Evolutionary conservation across 1,140 invertebrate genomes (phyloP).

Genomic region (Cherax quadricarinatus): DNA sequence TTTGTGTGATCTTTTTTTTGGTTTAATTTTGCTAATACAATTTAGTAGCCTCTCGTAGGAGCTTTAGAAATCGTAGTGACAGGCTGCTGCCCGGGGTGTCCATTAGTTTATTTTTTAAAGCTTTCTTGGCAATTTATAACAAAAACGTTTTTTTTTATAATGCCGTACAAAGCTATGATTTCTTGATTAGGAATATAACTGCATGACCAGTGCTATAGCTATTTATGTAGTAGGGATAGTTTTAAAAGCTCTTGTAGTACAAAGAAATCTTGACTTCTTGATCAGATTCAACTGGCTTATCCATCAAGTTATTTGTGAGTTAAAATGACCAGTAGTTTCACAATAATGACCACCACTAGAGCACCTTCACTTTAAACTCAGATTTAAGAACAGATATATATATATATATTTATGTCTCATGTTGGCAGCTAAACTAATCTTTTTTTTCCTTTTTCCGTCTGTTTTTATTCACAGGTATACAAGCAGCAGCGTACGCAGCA

Average conservation of each 20-base stretch:
- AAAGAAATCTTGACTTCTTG: constrained; percentile 8
- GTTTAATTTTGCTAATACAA: neutral
- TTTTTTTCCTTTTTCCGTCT: neutral
- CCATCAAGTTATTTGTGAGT: too few relatives aligned
- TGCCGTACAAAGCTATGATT: constrained; percentile 38
- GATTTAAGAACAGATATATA: neutral
- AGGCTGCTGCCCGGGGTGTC: constrained; percentile 66
- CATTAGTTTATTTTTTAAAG: constrained; percentile 40
- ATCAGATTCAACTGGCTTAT: neutral
- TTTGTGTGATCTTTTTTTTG: constrained; percentile 30
- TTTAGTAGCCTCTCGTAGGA: constrained; percentile 40
- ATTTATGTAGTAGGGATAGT: constrained; percentile 28
- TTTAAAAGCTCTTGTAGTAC: constrained; percentile 29
- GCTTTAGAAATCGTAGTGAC: constrained; percentile 45
- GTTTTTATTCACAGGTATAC: constrained; percentile 66
- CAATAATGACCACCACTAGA: constrained; percentile 36
- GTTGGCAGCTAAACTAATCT: neutral
- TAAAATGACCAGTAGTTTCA: constrained; percentile 27
- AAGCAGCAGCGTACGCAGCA: constrained; percentile 94
- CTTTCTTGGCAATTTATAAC: constrained; percentile 24
- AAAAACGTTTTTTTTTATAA: constrained; percentile 25
- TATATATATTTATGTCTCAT: neutral
- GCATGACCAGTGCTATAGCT: constrained; percentile 39
- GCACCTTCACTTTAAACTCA: neutral
- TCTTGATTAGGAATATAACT: constrained; percentile 43